These are phyloP conservation scores for Caenorhabditis latens DNA, from an alignment of 1,140 invertebrate species.

Conservation along the genomic window DNA sequence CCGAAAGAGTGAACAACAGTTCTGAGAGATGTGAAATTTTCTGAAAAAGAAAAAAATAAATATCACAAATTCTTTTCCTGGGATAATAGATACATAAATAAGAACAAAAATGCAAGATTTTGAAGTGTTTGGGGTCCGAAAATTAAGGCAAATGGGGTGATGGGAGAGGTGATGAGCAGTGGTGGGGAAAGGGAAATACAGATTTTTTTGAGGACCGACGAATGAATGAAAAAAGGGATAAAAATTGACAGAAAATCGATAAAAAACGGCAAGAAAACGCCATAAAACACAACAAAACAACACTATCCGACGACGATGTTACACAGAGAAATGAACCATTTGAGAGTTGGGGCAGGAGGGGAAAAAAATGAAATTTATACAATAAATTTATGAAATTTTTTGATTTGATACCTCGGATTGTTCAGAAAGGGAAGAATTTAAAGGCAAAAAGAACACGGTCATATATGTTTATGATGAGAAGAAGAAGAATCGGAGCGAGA, in stretches of 20 bases:
- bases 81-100: conserved; percentile 42
- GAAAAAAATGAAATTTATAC: conserved; percentile 20
- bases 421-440: background rate
- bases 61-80: conserved; percentile 36
- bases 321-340: conserved; percentile 33
- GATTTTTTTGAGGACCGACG: too few species aligned
- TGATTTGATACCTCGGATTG: conserved; percentile 26
- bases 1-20: too few species aligned
- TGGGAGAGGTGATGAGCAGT: background rate
- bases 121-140: conserved; percentile 6
- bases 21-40: too few species aligned
- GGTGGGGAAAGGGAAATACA: background rate
- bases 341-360: conserved; percentile 11
- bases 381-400: background rate
- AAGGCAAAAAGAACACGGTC: background rate
- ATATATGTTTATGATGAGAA: too few species aligned
- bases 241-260: background rate
- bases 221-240: background rate
- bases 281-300: background rate
- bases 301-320: conserved; percentile 35
- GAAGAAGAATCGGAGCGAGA: background rate
- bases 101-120: background rate
- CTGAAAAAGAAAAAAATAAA: too few species aligned
- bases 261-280: conserved; percentile 26
- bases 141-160: conserved; percentile 38